phyloP scores from a whole-genome alignment of 2,888 invertebrate species.

The Hydroisotoma schaefferi region DNA sequence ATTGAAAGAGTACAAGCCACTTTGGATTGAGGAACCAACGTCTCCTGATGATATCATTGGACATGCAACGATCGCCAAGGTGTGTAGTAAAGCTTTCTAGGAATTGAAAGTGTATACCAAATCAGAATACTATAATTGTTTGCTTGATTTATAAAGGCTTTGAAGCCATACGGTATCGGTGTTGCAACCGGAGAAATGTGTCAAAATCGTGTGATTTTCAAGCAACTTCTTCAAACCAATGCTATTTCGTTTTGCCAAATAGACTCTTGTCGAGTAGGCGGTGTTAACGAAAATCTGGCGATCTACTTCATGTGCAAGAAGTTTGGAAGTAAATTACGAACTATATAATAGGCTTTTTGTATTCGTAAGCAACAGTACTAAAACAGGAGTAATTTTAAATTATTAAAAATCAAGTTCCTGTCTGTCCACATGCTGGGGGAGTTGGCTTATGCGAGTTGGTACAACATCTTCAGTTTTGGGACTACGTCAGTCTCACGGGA shows the following conservation, averaged over 20 bases:
- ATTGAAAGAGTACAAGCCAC: constrained; percentile 62
- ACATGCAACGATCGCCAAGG: constrained; percentile 73
- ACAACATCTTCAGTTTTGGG: constrained; percentile 86
- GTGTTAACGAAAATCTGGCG: constrained; percentile 72
- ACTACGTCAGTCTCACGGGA: constrained; percentile 67
- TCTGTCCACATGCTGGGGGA: constrained; percentile 93
- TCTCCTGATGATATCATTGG: constrained; percentile 88
- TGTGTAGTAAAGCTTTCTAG: constrained; percentile 49
- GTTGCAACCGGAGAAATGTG: constrained; percentile 93
- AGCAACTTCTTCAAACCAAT: constrained; percentile 76
- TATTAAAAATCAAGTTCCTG: constrained; percentile 64
- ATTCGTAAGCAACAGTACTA: neutral
- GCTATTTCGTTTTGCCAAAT: constrained; percentile 86
- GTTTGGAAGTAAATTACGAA: constrained; percentile 63
- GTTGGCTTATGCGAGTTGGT: constrained; percentile 91
- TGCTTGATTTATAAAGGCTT: constrained; percentile 52
- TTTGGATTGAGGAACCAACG: constrained; percentile 89
- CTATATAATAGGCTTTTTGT: no score
- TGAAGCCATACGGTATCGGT: constrained; percentile 69
- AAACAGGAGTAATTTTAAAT: neutral
- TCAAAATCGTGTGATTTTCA: constrained; percentile 86
- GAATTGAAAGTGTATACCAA: neutral
- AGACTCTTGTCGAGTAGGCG: constrained; percentile 82
- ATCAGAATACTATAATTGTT: neutral
- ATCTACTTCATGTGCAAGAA: constrained; percentile 87